phyloP scores from a whole-genome alignment of 2,797 vertebrate species.

The Clangula hyemalis region DNA sequence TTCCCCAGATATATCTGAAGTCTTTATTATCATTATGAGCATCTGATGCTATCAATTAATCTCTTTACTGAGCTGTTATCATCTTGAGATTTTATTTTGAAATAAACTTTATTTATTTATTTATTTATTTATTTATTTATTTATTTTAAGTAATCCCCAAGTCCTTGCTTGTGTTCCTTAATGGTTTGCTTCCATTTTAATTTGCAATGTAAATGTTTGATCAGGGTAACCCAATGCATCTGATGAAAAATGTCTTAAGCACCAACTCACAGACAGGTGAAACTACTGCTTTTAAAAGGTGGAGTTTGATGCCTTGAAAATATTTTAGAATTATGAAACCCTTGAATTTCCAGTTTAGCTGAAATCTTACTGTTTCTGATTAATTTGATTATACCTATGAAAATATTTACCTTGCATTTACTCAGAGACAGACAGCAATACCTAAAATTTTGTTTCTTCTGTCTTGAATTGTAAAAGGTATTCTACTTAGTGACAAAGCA shows the following conservation, averaged over 20 bases:
- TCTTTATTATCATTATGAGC: not conserved
- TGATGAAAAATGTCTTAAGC: not conserved
- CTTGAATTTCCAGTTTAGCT: not conserved
- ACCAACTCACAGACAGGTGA: not conserved
- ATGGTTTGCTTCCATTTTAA: not conserved
- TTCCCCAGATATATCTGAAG: not conserved
- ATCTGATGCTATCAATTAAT: not conserved
- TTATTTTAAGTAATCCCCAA: not conserved
- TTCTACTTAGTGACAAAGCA: not conserved
- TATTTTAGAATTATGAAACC: not conserved
- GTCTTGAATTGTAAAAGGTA: not conserved
- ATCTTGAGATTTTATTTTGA: not conserved
- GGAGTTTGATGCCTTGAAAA: not conserved
- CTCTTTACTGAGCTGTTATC: not conserved
- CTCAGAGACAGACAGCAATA: not conserved
- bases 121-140: too few relatives aligned
- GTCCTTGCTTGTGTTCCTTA: not conserved
- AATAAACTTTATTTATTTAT: too few relatives aligned
- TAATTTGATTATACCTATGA: not conserved
- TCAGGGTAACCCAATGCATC: not conserved
- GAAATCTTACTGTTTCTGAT: not conserved
- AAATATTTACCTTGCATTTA: not conserved
- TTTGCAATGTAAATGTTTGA: not conserved
- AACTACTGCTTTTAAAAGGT: not conserved
- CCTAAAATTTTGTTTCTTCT: not conserved